phyloP scores from a whole-genome alignment of 2,888 invertebrate genomes.

The Drosophila anomalata region DNA sequence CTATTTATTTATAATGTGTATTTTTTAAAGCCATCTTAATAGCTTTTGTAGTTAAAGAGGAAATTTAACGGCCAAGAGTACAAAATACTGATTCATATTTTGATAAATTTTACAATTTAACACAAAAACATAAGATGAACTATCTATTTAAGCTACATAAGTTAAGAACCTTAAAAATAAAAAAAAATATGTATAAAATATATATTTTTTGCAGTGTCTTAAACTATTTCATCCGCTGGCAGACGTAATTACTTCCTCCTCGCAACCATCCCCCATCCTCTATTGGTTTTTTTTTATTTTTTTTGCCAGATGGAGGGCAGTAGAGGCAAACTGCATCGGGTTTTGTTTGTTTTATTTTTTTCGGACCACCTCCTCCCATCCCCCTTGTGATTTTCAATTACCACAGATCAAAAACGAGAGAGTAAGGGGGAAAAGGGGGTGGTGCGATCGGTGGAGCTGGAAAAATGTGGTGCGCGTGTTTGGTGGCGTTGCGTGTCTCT shows the following conservation, averaged over 20 bases:
- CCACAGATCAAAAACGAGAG: slow-evolving; percentile 9
- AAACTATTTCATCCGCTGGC: slow-evolving; percentile 30
- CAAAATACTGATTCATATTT: neutral
- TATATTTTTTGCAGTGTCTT: neutral
- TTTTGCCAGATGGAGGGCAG: slow-evolving; percentile 44
- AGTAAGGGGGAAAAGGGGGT: neutral
- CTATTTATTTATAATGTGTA: no score
- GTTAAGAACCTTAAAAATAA: neutral
- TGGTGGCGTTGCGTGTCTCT: slow-evolving; percentile 79
- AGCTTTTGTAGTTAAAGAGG: no score
- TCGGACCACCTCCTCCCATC: slow-evolving; percentile 8
- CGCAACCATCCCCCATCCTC: slow-evolving; percentile 4
- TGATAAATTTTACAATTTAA: neutral
- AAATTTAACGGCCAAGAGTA: no score
- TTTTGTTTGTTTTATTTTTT: slow-evolving; percentile 7
- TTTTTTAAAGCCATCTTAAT: no score
- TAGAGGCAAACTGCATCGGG: slow-evolving; percentile 35
- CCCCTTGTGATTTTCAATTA: slow-evolving; percentile 41
- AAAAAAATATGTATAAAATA: neutral
- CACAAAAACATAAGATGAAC: neutral
- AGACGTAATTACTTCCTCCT: slow-evolving; percentile 33
- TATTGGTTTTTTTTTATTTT: neutral
- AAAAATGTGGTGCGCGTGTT: slow-evolving; percentile 74
- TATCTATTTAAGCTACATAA: neutral
- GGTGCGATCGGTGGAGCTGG: neutral